Base-by-base conservation (phyloP, 2,113 vertebrate species). In the Capreolus pygargus region DNA sequence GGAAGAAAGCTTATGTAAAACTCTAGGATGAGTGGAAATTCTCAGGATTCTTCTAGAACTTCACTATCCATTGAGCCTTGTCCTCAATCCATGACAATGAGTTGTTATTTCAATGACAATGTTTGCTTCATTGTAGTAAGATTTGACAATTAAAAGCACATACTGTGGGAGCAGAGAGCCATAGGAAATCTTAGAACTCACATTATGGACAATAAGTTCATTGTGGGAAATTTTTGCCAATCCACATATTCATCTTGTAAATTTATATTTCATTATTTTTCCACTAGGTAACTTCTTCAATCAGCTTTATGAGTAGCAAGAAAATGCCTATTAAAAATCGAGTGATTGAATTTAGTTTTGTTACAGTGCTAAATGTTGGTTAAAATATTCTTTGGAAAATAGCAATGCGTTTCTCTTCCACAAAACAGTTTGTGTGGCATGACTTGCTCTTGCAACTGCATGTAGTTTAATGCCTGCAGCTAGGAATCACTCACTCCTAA, bases 301-400 rank as follows among this genome's bases (percentile, higher is more conserved):
- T 96, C 28, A 95, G 55, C 57, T 95, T 89, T 89, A 78, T 88
- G 70, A 88, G 27, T 54, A 92, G 27, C 57, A 58, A 88, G 50
- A 89, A 97, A 85, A 47, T 82, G 13, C 82, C 58, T 70, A 88
- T 89, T 95, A 95, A 96, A 97, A 96, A 11, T 5, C 70, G 74
- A 97, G 95, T 95, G 27, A 96, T 57, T 97, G 78, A 14, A 93
- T 74, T 55, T 90, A 52, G 94, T 98, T 97, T 96, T 78, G 21
- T 76, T 95, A 55, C 25, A 86, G 30, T 74, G 58, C 60, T 97
- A 92, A 97, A 39, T 96, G 13, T 89, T 95, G 23, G 7, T 39
- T 81, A 90, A 97, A 88, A 8, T 94, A 47, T 64, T 6, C 11
- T 74, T 97, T 85, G 67, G 76, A 91, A 97, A 84, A 17, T 43